Evolutionary conservation across 2,113 vertebrate species (phyloP).

Genomic region (Danionella cerebrum): DNA sequence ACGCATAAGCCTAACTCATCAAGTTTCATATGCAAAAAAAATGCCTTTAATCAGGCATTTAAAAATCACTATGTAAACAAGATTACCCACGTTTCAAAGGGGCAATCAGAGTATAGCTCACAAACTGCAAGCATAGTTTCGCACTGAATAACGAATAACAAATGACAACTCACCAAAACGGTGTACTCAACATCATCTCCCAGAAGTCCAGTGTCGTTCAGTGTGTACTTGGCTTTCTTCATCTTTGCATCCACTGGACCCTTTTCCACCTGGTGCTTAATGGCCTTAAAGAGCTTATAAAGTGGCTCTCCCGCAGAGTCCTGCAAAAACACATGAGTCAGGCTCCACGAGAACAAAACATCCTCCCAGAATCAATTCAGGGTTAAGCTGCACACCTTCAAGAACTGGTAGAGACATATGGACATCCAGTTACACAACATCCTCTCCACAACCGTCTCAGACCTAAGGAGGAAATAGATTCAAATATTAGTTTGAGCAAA

Average conservation of each 20-base stretch:
- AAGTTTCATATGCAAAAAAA: too few species aligned
- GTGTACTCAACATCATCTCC: conserved; percentile 91
- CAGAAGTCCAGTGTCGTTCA: conserved; percentile 91
- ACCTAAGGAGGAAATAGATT: conserved; percentile 60
- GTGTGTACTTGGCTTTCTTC: conserved; percentile 94
- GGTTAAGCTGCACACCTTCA: conserved; percentile 70
- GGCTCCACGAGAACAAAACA: not conserved
- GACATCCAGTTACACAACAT: conserved; percentile 99
- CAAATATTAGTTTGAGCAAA: not conserved
- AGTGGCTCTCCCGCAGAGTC: conserved; percentile 88
- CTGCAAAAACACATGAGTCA: conserved; percentile 52
- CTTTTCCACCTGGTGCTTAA: conserved; percentile 96
- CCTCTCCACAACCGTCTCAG: conserved; percentile 94
- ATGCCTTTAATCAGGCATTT: too few species aligned
- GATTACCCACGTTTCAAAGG: too few species aligned
- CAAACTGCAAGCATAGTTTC: too few species aligned
- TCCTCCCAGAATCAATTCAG: not conserved
- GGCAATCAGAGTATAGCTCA: not conserved
- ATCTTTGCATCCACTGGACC: conserved; percentile 88
- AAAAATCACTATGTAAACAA: too few species aligned
- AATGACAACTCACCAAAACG: conserved; percentile 68
- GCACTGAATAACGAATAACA: too few species aligned
- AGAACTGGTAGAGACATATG: conserved; percentile 95
- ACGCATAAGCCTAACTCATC: too few species aligned
- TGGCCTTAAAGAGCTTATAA: conserved; percentile 92